phyloP scores from a whole-genome alignment of 2,888 invertebrate species.

The Eupithecia centaureata region DNA sequence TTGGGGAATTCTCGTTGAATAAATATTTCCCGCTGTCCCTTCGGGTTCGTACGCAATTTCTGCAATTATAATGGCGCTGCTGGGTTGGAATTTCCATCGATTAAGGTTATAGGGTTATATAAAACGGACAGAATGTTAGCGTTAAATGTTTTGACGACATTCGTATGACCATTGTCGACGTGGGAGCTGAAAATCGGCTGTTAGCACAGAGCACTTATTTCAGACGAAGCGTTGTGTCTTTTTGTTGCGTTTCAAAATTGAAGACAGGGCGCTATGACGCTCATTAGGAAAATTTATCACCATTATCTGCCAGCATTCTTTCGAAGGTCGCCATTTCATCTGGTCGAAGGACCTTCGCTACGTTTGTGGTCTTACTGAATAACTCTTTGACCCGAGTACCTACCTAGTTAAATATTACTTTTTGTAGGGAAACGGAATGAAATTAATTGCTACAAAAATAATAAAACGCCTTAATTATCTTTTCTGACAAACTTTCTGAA shows the following conservation, averaged over 20 bases:
- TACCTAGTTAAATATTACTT: no score
- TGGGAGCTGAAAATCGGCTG: not conserved
- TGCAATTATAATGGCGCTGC: conserved; percentile 29
- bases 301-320: no score
- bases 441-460: no score
- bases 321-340: no score
- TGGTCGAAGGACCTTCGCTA: no score
- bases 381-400: no score
- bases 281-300: no score
- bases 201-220: not conserved
- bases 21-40: conserved; percentile 38
- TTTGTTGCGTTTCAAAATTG: no score
- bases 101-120: conserved; percentile 14
- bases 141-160: not conserved
- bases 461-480: not conserved
- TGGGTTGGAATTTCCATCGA: conserved; percentile 30
- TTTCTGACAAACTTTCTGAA: not conserved
- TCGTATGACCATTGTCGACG: conserved; percentile 1
- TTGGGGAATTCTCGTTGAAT: conserved; percentile 38
- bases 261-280: no score
- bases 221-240: not conserved
- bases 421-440: no score
- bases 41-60: conserved; percentile 30
- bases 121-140: not conserved
- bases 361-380: no score